Evolutionary conservation across 2,113 vertebrate genomes (phyloP).

Genomic region (Neopipo cinnamomea): DNA sequence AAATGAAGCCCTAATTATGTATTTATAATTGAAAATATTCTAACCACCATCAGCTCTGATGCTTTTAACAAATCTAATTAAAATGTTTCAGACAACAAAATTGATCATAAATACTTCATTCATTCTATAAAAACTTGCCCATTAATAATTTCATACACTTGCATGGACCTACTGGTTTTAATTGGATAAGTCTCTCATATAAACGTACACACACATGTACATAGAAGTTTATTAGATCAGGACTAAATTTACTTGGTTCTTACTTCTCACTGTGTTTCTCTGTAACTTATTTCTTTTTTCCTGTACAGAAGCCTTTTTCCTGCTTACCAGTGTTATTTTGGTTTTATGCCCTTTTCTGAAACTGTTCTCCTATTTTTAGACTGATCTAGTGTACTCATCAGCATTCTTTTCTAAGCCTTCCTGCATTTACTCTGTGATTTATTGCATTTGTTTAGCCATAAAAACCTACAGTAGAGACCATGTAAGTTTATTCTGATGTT

Average conservation of each 20-base stretch:
- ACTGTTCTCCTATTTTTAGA: neutral
- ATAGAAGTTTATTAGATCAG: neutral
- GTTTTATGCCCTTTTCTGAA: neutral
- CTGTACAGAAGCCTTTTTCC: neutral
- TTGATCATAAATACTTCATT: neutral
- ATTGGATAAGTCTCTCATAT: neutral
- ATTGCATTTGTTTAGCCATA: neutral
- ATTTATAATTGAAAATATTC: conserved; percentile 28
- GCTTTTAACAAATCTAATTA: neutral
- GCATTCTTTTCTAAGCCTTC: neutral
- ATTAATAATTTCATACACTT: neutral
- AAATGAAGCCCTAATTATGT: neutral
- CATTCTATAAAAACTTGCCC: neutral
- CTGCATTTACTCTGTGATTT: neutral
- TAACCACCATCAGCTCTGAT: neutral
- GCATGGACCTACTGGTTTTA: neutral
- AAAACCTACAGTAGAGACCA: neutral
- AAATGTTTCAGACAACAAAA: neutral
- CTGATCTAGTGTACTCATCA: neutral
- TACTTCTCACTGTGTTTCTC: neutral
- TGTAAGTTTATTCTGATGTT: neutral
- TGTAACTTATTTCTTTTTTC: neutral
- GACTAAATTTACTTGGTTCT: neutral
- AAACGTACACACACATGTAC: accelerated
- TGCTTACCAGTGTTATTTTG: neutral